A percentile compares a stretch with the other conserved stretches of the same genome.
Evolutionary conservation across 2,888 invertebrate species (phyloP).

Genomic region (Ptycholaimellus sp.): DNA sequence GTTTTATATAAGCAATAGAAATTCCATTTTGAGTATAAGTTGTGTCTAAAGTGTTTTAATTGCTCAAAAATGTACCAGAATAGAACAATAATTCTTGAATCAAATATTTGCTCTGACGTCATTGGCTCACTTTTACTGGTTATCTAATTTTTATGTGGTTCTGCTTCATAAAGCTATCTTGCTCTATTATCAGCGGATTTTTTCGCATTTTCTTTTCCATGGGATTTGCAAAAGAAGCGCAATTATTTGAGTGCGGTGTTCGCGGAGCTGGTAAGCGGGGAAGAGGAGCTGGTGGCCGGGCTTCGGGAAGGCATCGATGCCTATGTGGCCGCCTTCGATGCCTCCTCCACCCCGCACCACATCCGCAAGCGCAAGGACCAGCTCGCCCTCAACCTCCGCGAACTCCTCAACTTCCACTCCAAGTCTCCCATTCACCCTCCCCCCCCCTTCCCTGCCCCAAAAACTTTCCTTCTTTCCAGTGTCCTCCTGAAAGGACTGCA

Average conservation of each 20-base stretch:
- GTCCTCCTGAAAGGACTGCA: constrained; percentile 71
- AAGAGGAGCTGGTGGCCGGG: constrained; percentile 28
- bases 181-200: no score
- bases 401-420: constrained; percentile 25
- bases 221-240: no score
- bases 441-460: constrained; percentile 2
- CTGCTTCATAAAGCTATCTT: no score
- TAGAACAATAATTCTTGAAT: no score
- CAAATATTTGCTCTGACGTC: no score
- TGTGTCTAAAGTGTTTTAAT: no score
- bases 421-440: constrained; percentile 12
- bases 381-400: constrained; percentile 18
- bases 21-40: no score
- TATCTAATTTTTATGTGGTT: no score
- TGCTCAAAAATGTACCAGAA: no score
- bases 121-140: no score
- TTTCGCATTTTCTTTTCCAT: no score
- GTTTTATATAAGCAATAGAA: no score
- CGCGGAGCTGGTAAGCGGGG: constrained; percentile 29
- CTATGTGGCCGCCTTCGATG: constrained; percentile 18
- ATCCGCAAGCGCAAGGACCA: constrained; percentile 13
- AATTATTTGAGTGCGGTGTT: constrained; percentile 28
- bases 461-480: constrained; percentile 35
- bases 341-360: constrained; percentile 16
- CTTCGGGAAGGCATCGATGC: constrained; percentile 19